Base-by-base conservation (phyloP, 2,113 vertebrate species). In the Strix uralensis region DNA sequence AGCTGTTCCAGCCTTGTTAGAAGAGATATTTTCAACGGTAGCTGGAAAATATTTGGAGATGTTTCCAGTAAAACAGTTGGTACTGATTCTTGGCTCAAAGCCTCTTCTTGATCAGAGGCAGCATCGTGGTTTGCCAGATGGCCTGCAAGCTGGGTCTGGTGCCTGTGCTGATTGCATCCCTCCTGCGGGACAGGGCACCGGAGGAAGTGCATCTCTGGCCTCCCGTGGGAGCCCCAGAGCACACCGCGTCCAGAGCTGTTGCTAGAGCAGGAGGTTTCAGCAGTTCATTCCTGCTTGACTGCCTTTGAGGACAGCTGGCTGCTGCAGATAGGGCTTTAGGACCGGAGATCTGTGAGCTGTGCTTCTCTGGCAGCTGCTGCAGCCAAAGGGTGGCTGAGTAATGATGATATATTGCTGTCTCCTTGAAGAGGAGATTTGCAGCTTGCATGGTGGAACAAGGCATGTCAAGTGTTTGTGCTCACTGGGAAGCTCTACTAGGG, bases 21-120 rank as follows among this genome's bases (percentile, higher is more conserved):
- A 51, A 44, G 29, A 38, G 27, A 5, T 36, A 4, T 81, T 77
- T 86, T 71, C 66, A 63, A 2, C 1, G 5, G 81, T 38, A 67
- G n/a, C 85, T 87, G 81, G 90, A 42, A 94, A 90, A 85, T 57
- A 79, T 54, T 93, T 88, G 71, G 71, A 83, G 91, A 32, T 86
- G 54, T 92, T 96, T 95, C 94, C 92, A 86, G 91, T 92, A 83
- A 94, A 92, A 69, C 86, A 65, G 85, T 86, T 82, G 81, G 59
- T 92, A 72, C 66, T 30, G 71, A 17, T 70, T 86, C 58, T 77
- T 95, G 94, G 92, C 94, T 75, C 20, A 22, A 38, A 85, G 84
- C 73, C 67, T 58, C 17, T 15, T 70, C 42, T 44, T 34, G 70
- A 42, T 96, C 78, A 74, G 78, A 87, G 90, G 58, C 26, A 2